Evolutionary conservation across 2,888 invertebrate species (phyloP).

Genomic region (Lissonota sp.): DNA sequence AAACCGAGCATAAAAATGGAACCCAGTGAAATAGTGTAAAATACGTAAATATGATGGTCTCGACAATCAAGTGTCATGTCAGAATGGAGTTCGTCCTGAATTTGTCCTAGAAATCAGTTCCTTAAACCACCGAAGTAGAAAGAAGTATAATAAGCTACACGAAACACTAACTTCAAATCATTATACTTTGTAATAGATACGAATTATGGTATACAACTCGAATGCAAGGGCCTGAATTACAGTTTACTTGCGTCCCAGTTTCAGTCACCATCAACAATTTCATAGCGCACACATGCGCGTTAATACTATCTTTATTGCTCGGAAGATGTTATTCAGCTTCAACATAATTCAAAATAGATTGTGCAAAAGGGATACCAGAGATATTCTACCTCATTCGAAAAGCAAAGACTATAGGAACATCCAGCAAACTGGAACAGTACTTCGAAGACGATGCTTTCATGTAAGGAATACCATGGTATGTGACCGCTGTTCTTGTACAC

Average conservation of each 20-base stretch:
- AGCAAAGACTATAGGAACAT: too few relatives aligned
- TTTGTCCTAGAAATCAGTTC: too few relatives aligned
- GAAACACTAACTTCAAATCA: neutral
- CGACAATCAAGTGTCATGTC: too few relatives aligned
- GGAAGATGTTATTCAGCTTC: conserved; percentile 52
- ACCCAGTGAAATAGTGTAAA: too few relatives aligned
- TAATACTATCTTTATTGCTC: conserved; percentile 65
- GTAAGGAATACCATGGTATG: neutral
- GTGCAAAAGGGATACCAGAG: neutral
- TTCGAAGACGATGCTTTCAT: neutral
- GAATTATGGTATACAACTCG: neutral
- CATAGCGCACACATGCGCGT: conserved; percentile 35
- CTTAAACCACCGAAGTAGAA: too few relatives aligned
- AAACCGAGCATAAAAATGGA: too few relatives aligned
- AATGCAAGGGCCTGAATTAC: neutral
- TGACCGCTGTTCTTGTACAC: conserved; percentile 3
- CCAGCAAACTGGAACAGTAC: neutral
- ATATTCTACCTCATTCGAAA: neutral
- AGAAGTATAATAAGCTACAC: too few relatives aligned
- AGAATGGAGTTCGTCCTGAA: too few relatives aligned
- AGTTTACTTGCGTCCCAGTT: conserved; percentile 13
- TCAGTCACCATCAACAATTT: conserved; percentile 12
- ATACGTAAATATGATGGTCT: too few relatives aligned
- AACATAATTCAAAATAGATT: conserved; percentile 54
- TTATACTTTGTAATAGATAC: neutral